Evolutionary conservation across 1,140 invertebrate species (phyloP), one percentile per base, ranked within the genome.

Genomic region (Ceratina japonica): DNA sequence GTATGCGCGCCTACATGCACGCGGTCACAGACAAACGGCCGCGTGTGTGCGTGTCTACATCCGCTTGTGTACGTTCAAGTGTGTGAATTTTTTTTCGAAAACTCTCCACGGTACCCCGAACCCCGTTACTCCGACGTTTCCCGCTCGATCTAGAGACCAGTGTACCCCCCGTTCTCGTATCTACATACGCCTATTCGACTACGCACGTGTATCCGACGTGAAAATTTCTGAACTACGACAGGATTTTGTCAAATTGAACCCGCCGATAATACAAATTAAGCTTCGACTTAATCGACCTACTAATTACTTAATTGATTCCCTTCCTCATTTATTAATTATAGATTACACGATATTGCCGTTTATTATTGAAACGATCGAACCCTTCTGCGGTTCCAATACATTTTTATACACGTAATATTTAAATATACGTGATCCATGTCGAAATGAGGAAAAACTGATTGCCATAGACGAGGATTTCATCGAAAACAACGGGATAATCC

Each of bases 11-110:
- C 15, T 70, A 37, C 7, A 77, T 62, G n/a, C 22, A 62, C 37
- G 44, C 16, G 16, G 54, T 22, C 8, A 71, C 20, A 44, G 16
- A n/a, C 16, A 16, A 13, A 37, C 8, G 10, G 3, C 10, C 10
- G 10, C 5, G 37, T 44, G 10, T 44, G 10, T 10, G 37, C 37
- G 37, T 44, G 5, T 10, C 0, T 44, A 44, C 5, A 44, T 44
- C 37, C 37, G 37, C 5, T 44, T 44, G 37, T 44, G 5, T 44
- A 44, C 15, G 18, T 31, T 10, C 10, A 22, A 15, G 51, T 63
- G 44, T 72, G 20, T 58, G 56, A 12, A 61, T n/a, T 72, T 77
- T 77, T 77, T 78, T 77, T 72, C 59, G 22, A 78, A 78, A 72
- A 52, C 58, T 31, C 27, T 71, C 49, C 8, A 18, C 52, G 12